Evolutionary conservation across 1,140 invertebrate species (phyloP).

Genomic region (Chironomus striatipennis): DNA sequence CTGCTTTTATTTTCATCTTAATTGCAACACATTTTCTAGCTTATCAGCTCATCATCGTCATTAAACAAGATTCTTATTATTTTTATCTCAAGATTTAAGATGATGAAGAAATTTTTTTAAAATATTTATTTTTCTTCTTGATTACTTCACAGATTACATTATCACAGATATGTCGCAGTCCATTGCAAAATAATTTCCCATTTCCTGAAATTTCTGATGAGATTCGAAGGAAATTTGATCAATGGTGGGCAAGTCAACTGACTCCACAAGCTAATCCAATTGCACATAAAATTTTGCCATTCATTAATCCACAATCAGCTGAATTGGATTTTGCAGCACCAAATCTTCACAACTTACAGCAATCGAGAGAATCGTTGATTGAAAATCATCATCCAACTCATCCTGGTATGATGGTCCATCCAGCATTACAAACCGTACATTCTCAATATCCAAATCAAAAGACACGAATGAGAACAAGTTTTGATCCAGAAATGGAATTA

Average conservation of each 20-base stretch:
- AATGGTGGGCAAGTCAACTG: slow-evolving; percentile 59
- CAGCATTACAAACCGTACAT: slow-evolving; percentile 61
- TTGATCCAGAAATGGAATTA: slow-evolving; percentile 92
- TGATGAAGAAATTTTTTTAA: no score
- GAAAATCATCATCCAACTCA: slow-evolving; percentile 30
- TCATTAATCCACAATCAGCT: slow-evolving; percentile 35
- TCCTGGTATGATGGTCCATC: slow-evolving; percentile 44
- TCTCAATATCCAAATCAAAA: slow-evolving; percentile 73
- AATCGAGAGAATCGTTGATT: slow-evolving; percentile 23
- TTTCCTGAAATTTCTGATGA: slow-evolving; percentile 64
- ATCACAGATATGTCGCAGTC: slow-evolving; percentile 63
- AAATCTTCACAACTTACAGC: slow-evolving; percentile 25
- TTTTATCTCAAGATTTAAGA: neutral
- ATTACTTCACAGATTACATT: slow-evolving; percentile 56
- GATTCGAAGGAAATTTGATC: slow-evolving; percentile 64
- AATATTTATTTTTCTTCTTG: slow-evolving; percentile 29
- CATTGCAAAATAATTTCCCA: slow-evolving; percentile 46
- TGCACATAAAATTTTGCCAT: slow-evolving; percentile 40
- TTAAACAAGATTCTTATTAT: no score
- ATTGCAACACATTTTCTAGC: neutral
- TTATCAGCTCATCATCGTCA: neutral
- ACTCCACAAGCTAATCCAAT: slow-evolving; percentile 45
- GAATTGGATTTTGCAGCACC: slow-evolving; percentile 41
- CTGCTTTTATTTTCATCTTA: no score
- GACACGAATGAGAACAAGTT: slow-evolving; percentile 83